phyloP scores from a whole-genome alignment of 1,140 invertebrate genomes.

The Trichogramma pretiosum region DNA sequence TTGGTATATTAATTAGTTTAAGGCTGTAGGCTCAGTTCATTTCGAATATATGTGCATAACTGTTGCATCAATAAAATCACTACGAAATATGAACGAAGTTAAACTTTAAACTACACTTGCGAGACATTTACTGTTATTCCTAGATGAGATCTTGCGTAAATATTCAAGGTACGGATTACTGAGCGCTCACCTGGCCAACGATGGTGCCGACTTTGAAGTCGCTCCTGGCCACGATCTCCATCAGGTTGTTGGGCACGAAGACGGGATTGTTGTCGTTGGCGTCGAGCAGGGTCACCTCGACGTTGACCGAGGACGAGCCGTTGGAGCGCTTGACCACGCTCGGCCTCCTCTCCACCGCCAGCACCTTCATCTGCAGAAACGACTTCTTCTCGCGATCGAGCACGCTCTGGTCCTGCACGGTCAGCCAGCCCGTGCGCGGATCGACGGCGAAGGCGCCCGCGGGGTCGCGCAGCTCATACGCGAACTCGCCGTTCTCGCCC shows the following conservation, averaged over 20 bases:
- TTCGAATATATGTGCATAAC: no score
- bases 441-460: conserved; percentile 73
- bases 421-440: conserved; percentile 71
- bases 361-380: conserved; percentile 61
- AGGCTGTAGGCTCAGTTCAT: no score
- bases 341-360: conserved; percentile 63
- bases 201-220: conserved; percentile 58
- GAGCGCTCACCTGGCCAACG: conserved; percentile 53
- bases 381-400: conserved; percentile 69
- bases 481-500: conserved; percentile 76
- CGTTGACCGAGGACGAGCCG: conserved; percentile 56
- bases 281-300: conserved; percentile 73
- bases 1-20: no score
- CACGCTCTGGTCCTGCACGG: conserved; percentile 67
- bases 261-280: conserved; percentile 81
- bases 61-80: no score
- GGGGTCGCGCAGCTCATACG: conserved; percentile 65
- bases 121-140: no score
- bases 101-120: no score
- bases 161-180: no score
- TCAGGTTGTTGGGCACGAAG: conserved; percentile 73
- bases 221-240: conserved; percentile 63
- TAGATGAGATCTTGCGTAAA: no score
- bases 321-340: conserved; percentile 44
- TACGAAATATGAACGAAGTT: no score